Evolutionary conservation across 1,140 invertebrate species (phyloP).

Genomic region (Drosophila sproati): DNA sequence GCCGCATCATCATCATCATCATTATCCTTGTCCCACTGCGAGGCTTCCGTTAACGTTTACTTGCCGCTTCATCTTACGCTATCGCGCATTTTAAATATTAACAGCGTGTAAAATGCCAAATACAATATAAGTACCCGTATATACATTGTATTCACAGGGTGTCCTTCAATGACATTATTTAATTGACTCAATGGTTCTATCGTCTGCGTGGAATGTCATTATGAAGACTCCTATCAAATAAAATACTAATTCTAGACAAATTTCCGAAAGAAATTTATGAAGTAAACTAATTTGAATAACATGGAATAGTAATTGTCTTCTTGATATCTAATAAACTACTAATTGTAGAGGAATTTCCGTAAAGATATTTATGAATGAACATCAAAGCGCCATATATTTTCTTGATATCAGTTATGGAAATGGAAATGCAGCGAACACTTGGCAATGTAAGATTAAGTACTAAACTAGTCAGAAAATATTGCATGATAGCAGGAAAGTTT

Average conservation of each 20-base stretch:
- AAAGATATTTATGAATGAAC: no score
- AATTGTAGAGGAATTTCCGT: no score
- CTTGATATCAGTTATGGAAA: no score
- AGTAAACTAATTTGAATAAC: no score
- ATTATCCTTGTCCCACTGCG: background rate
- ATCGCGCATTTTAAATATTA: slow-evolving; percentile 76
- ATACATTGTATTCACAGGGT: slow-evolving; percentile 39
- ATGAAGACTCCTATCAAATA: background rate
- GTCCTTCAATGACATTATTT: background rate
- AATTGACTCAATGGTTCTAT: background rate
- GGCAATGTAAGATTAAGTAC: no score
- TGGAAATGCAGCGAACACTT: no score
- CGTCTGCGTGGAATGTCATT: background rate
- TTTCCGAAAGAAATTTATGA: no score
- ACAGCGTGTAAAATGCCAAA: slow-evolving; percentile 69
- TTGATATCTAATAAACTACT: no score
- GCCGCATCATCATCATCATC: slow-evolving; percentile 32
- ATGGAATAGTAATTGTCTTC: no score
- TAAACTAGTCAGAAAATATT: no score
- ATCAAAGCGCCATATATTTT: no score
- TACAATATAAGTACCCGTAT: slow-evolving; percentile 31
- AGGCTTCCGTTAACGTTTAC: slow-evolving; percentile 58
- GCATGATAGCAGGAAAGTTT: no score
- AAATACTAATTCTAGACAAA: background rate
- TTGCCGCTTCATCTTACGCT: slow-evolving; percentile 46